Conservation (phyloP, 1,140 invertebrate genomes). For the Aplysia californica region DNA sequence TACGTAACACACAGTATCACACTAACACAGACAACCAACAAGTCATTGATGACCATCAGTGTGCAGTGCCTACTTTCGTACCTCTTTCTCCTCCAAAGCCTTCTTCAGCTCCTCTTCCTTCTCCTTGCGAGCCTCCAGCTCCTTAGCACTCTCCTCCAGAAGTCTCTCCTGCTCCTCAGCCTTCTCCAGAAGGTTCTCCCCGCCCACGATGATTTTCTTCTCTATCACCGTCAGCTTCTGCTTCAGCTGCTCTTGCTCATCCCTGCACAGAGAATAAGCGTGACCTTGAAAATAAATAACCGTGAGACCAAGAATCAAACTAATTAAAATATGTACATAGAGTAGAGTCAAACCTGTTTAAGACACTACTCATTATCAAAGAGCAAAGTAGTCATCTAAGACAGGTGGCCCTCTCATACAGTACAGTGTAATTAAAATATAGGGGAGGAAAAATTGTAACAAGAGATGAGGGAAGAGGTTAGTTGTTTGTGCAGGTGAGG, state of each 20-base stretch:
- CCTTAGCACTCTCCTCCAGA: conserved; percentile 88
- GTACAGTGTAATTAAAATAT: too few relatives aligned
- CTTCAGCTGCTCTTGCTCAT: conserved; percentile 75
- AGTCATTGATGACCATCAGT: too few relatives aligned
- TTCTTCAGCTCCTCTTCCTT: conserved; percentile 86
- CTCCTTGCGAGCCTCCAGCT: conserved; percentile 85
- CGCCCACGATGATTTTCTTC: conserved; percentile 96
- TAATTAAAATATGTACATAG: too few relatives aligned
- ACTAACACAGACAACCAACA: too few relatives aligned
- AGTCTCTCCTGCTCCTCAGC: conserved; percentile 93
- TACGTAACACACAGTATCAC: too few relatives aligned
- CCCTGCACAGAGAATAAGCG: conserved; percentile 64
- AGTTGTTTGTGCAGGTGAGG: too few relatives aligned
- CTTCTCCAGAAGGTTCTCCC: conserved; percentile 98
- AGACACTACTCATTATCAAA: background rate
- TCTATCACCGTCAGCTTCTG: conserved; percentile 91
- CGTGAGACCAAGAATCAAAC: too few relatives aligned
- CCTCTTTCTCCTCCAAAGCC: conserved; percentile 77
- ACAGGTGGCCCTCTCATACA: too few relatives aligned
- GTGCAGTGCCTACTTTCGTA: too few relatives aligned
- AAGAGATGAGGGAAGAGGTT: too few relatives aligned
- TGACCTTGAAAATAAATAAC: too few relatives aligned
- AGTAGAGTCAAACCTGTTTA: background rate
- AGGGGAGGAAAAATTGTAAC: too few relatives aligned
- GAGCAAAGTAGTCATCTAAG: background rate